Base-by-base conservation (phyloP, 1,140 invertebrate genomes). In the Geopemphigus sp. region DNA sequence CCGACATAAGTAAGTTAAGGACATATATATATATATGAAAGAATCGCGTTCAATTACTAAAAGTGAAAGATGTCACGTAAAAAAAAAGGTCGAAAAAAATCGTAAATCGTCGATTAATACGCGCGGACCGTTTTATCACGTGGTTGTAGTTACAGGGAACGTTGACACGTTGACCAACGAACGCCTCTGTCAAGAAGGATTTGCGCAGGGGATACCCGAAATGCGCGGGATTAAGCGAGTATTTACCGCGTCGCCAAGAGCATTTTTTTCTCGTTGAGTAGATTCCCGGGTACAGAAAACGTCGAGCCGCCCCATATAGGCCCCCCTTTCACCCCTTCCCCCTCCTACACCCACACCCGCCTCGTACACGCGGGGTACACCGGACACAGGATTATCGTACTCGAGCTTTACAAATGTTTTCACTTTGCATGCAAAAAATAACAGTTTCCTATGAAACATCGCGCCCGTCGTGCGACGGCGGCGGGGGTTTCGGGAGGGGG, bases 371-470 rank as follows among this genome's bases (percentile, higher is more conserved):
- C n/a, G n/a, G n/a, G n/a, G n/a, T 12, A 26, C 15, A 3, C 56
- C 56, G 73, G 54, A 59, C 53, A 45, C 53, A 32, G 73, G 56
- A 76, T 76, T 76, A 76, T 57, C 17, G 19, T 59, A 57, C 56
- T 76, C n/a, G 73, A 59, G 17, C 56, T 15, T 76, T 61, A 76
- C 73, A 76, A 76, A 76, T 76, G 73, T 76, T 76, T 76, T 59
- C 24, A 24, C 24, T 59, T 24, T 2, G 32, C 39, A 59, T 59
- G 17, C 45, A 59, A 76, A 74, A 61, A 22, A 76, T 59, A 39
- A 59, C 54, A 6, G 56, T 45, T 76, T 61, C 2, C 26, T 39
- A 47, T 59, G 56, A 59, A 76, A 76, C 56, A 24, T 59, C 32
- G 50, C 1, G 24, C 66, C 14, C 0, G 45, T n/a, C n/a, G 45